Conservation (phyloP, 64 coral and sea anemone species). For the Hydrozoanthus tunicans region DNA sequence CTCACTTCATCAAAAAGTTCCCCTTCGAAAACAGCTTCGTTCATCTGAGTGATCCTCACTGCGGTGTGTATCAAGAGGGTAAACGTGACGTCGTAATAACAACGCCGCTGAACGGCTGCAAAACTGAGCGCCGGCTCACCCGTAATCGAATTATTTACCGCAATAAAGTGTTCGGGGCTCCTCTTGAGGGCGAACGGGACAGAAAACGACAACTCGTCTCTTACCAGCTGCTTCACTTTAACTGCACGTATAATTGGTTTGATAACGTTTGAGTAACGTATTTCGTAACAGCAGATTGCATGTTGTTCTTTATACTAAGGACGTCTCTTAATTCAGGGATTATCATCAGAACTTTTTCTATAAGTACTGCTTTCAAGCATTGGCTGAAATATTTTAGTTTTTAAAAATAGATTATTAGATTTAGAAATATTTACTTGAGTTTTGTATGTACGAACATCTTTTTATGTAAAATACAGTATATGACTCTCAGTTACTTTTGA, state of each 20-base stretch:
- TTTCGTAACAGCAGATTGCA: too few relatives aligned
- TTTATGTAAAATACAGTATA: too few relatives aligned
- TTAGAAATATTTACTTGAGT: too few relatives aligned
- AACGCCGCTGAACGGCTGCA: constrained; percentile 65
- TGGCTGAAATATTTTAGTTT: too few relatives aligned
- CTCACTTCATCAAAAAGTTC: constrained; percentile 2
- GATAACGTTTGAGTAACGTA: neutral
- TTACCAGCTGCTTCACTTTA: constrained; percentile 16
- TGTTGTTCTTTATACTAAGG: too few relatives aligned
- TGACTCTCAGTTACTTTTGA: too few relatives aligned
- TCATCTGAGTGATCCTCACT: constrained; percentile 66
- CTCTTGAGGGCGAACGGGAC: neutral
- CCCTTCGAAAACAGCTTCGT: constrained; percentile 27
- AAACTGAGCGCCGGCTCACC: constrained; percentile 54
- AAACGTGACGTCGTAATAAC: constrained; percentile 19
- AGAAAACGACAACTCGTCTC: neutral
- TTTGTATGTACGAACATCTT: too few relatives aligned
- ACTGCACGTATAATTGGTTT: constrained; percentile 29
- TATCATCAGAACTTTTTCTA: too few relatives aligned
- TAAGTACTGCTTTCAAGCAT: too few relatives aligned
- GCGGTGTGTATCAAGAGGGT: constrained; percentile 17
- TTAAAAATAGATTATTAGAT: too few relatives aligned
- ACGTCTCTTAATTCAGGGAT: too few relatives aligned
- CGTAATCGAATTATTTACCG: constrained; percentile 24
- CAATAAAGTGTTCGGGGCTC: constrained; percentile 34